phyloP scores from a whole-genome alignment of 2,113 vertebrate genomes.

The Engraulis encrasicolus region DNA sequence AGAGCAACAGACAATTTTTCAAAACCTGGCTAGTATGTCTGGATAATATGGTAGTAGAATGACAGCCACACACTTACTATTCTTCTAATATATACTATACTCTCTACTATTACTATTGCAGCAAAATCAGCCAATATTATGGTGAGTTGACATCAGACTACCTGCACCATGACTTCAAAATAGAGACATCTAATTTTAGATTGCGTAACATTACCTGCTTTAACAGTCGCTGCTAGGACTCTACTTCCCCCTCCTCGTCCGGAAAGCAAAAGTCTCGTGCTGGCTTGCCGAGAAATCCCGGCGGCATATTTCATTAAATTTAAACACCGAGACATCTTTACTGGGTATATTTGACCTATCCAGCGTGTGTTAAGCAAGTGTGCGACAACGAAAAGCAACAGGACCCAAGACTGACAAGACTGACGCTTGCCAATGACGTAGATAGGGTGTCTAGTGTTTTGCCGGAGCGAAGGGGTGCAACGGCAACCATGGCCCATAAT shows the following conservation, averaged over 20 bases:
- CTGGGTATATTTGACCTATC: conserved; percentile 41
- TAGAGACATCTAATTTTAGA: neutral
- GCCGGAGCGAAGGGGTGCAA: conserved; percentile 14
- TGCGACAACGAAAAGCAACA: neutral
- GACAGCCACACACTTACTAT: neutral
- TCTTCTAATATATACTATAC: too few relatives aligned
- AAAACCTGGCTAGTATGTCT: neutral
- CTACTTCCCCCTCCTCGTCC: conserved; percentile 48
- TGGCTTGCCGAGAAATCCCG: conserved; percentile 40
- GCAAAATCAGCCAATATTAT: too few relatives aligned
- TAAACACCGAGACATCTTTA: conserved; percentile 69
- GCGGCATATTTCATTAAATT: conserved; percentile 60
- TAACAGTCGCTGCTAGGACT: conserved; percentile 29
- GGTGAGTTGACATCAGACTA: neutral
- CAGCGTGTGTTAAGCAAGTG: conserved; percentile 51
- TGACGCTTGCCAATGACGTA: conserved; percentile 44
- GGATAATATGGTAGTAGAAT: too few relatives aligned
- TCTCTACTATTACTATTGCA: too few relatives aligned
- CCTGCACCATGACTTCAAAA: neutral
- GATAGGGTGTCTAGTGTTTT: neutral
- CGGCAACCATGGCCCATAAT: too few relatives aligned
- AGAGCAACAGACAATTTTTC: too few relatives aligned
- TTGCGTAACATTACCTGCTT: conserved; percentile 29
- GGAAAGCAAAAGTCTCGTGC: conserved; percentile 32
- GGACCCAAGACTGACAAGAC: neutral